Evolutionary conservation across 2,797 vertebrate species (phyloP).

Genomic region (Lagodon rhomboides): DNA sequence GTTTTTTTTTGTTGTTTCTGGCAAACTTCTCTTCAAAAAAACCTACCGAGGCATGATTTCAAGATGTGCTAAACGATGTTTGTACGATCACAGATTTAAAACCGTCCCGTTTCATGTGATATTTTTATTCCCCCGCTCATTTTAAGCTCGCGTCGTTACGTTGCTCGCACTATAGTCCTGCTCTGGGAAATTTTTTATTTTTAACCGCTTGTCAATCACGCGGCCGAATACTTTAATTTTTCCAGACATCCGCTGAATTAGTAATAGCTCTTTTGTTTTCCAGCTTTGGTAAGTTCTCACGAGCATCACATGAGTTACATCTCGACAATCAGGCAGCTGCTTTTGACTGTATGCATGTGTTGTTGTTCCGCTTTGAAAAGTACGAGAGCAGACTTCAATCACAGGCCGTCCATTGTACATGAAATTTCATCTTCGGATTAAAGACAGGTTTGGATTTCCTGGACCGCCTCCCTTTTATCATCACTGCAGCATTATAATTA

Average conservation of each 20-base stretch:
- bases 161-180: conserved; percentile 22
- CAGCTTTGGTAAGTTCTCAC: conserved; percentile 62
- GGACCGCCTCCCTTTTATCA: conserved; percentile 76
- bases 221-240: conserved; percentile 37
- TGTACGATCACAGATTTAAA: conserved; percentile 48
- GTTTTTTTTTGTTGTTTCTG: neutral
- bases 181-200: conserved; percentile 59
- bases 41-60: neutral
- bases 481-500: conserved; percentile 81
- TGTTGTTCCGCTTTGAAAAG: conserved; percentile 82
- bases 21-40: conserved; percentile 19
- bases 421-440: conserved; percentile 81
- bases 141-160: conserved; percentile 48
- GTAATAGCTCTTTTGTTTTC: conserved; percentile 72
- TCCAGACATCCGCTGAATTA: conserved; percentile 48
- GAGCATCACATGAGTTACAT: conserved; percentile 74
- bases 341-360: conserved; percentile 81
- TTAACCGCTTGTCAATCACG: conserved; percentile 72
- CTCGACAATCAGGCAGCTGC: conserved; percentile 79
- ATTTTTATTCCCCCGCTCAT: conserved; percentile 37
- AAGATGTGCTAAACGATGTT: conserved; percentile 36
- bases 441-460: conserved; percentile 83
- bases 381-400: conserved; percentile 82
- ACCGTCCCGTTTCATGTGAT: conserved; percentile 37
- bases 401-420: conserved; percentile 78